Base-by-base conservation (phyloP, 2,888 invertebrate genomes). In the Rhyacophila evoluta region DNA sequence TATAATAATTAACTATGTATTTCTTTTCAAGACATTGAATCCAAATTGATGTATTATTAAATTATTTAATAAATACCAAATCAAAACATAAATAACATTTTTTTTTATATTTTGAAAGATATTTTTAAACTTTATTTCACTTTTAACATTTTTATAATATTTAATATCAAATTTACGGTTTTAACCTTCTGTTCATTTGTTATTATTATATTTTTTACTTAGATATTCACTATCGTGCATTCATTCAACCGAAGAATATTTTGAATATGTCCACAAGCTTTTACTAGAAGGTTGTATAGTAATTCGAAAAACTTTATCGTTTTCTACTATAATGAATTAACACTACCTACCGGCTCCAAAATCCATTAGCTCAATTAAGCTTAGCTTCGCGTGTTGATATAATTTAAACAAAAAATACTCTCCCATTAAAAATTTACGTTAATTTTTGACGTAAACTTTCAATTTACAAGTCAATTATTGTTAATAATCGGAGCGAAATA, bases 361-460 rank as follows among this genome's bases (percentile, higher is more conserved):
- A 41, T 41, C 41, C 41, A 41, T 41, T 41, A 41, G 1, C 19
- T 41, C 41, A 41, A 41, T 41, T 15, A 41, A 5, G 15, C 5
- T 41, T 41, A 4, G 41, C 41, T 19, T 41, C 5, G 41, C 41
- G 41, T 41, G 41, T 6, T 41, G 8, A 6, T 41, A 6, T 41
- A 15, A 15, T 41, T 41, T 41, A 41, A 41, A 41, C 41, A 41
- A 41, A 41, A n/a, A 41, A 41, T 41, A 41, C 41, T n/a, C 41
- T 15, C 19, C 19, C 3, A 41, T 41, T 41, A 39, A 39, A 39
- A 33, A 39, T 10, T 39, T 15, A 41, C 41, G 15, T 8, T 41
- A 15, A 8, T 19, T n/a, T 3, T 15, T 41, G 41, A 41, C 15
- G 41, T 41, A 19, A 4, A 41, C 12, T 41, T 19, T 41, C 19